phyloP scores from a whole-genome alignment of 2,888 invertebrate genomes.

The Chrysolina americana region DNA sequence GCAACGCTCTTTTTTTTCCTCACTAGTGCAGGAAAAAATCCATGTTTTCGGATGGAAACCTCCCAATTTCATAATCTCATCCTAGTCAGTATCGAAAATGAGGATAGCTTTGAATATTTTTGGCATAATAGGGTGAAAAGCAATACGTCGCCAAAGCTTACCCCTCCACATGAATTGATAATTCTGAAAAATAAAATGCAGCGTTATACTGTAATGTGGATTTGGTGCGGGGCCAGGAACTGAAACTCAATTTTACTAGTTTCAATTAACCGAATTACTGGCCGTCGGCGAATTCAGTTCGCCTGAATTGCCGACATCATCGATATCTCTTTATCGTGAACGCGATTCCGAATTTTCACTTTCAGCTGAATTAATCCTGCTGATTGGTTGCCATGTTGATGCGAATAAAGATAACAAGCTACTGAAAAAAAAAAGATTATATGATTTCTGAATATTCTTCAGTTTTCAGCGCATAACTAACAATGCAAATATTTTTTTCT shows the following conservation, averaged over 20 bases:
- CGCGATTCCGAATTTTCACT: not conserved
- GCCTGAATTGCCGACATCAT: constrained; percentile 4
- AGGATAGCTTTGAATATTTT: too few species aligned
- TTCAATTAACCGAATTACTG: not conserved
- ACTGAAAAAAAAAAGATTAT: too few species aligned
- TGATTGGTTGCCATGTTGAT: not conserved
- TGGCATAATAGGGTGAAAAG: not conserved
- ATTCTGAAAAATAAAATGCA: not conserved
- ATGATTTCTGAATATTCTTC: too few species aligned
- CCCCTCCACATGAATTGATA: not conserved
- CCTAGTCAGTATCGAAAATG: too few species aligned
- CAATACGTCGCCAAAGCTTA: not conserved
- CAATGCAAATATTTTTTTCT: too few species aligned
- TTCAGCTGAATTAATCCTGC: not conserved
- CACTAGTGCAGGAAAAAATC: too few species aligned
- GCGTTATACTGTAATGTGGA: not conserved
- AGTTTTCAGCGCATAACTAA: too few species aligned
- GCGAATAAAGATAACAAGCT: not conserved
- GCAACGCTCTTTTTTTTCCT: too few species aligned
- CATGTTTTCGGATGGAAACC: too few species aligned
- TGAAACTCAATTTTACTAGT: constrained; percentile 12
- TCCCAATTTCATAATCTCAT: too few species aligned
- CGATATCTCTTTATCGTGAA: constrained; percentile 7
- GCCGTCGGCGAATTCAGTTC: not conserved
- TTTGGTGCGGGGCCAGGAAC: constrained; percentile 9